Base-by-base conservation (phyloP, 2,797 vertebrate genomes). In the Erpetoichthys calabaricus region DNA sequence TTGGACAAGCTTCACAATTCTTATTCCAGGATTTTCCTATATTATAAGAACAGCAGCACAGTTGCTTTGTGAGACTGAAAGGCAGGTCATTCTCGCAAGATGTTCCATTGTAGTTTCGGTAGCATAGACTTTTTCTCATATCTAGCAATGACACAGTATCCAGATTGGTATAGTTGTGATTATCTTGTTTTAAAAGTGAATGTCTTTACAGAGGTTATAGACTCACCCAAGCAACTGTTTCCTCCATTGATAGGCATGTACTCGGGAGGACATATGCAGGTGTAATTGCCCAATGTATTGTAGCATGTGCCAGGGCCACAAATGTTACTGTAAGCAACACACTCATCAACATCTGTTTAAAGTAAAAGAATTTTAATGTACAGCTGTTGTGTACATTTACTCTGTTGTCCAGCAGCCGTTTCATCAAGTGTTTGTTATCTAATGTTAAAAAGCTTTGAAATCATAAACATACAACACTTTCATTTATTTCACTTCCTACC, bases 1-100 rank as follows among this genome's bases (percentile, higher is more conserved):
- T 69, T 25, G 88, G 86, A 59, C 88, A 91, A 0, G 71, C 73
- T 44, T 89, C 82, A 66, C 88, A 90, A 1, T 83, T 84, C 43
- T 85, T 89, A 67, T 84, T 90, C 89, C 88, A 91, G 61, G 83
- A 86, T 73, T 90, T 89, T 4, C 87, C 89, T 57, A 90, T 78
- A 4, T 88, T 90, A 55, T 87, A 86, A 0, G 86, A 83, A 61
- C 87, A 90, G 69, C 88, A 90, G 66, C 89, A 91, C 76, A 88
- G 82, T 53, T 77, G 82, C 65, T 83, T 84, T 6, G 88, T 89
- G 56, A 87, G 75, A 45, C 86, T 90, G 61, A 90, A 87, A 3
- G 82, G 76, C 45, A 90, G 57, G 6, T 90, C 87, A 43, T 87
- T 87, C 50, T 88, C 86, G 77, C 88, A 91, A 3, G 65, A 69